Base-by-base conservation (phyloP, 2,888 invertebrate genomes). In the Philonicus albiceps region DNA sequence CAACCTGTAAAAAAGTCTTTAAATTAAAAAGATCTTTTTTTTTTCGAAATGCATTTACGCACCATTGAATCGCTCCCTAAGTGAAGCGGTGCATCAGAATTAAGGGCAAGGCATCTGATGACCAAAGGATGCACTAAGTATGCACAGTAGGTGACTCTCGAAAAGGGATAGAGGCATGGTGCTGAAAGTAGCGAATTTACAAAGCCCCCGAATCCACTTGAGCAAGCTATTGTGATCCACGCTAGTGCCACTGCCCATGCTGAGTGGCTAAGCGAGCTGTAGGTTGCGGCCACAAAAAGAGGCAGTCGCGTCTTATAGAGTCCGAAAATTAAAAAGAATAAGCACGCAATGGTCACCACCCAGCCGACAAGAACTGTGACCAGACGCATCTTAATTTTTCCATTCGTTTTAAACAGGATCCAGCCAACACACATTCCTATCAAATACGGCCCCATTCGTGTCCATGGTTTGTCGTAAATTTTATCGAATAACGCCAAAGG, bases 391-490 rank as follows among this genome's bases (percentile, higher is more conserved):
- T 94, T 94, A 22, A 97, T 94, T 91, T 95, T 95, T 91, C 96
- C 95, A 90, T 96, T 95, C 34, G 96, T 96, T 92, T 96, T 96
- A 91, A 96, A 97, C 27, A 97, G 93, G 88, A 96, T 94, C 95
- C 97, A 97, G 0, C 97, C 97, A 0, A 95, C 95, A 22, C 95
- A 93, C 96, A 97, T 97, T 88, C 97, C 97, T 85, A 97, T 95
- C 2, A 97, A 93, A 91, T 97, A 97, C 0, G 97, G 97, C 0
- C 97, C 97, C 16, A 97, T 92, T 87, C 97, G 92, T 0, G 97
- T 97, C 96, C 97, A 97, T 1, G 97, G 97, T 91, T 97, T 97
- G 92, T 97, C 97, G 91, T 97, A 97, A 89, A 97, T 96, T 93
- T 97, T 96, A 92, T 97, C 97, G 91, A 97, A 97, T 83, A 96